Evolutionary conservation across 1,140 invertebrate genomes (phyloP).

Genomic region (Ceratosolen solmsi): DNA sequence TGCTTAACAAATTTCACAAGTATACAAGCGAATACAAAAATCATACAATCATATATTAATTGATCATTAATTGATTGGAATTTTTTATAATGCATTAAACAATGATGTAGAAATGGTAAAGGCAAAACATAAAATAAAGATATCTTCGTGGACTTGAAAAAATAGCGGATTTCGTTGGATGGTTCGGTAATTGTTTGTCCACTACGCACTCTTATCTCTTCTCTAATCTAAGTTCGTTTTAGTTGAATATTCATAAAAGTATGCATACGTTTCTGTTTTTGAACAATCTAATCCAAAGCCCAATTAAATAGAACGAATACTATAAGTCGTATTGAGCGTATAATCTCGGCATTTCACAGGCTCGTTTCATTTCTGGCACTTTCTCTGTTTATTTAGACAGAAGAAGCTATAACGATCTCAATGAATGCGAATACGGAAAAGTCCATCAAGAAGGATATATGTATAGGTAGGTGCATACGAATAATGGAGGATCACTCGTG

Average conservation of each 20-base stretch:
- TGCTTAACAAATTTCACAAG: too few relatives aligned
- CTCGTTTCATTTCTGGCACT: background rate
- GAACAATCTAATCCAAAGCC: background rate
- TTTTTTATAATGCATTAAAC: too few relatives aligned
- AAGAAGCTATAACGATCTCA: background rate
- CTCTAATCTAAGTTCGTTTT: background rate
- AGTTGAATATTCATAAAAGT: background rate
- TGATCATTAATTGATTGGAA: too few relatives aligned
- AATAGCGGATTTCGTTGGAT: too few relatives aligned
- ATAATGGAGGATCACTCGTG: conserved; percentile 49
- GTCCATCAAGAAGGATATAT: conserved; percentile 3
- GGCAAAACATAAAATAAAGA: too few relatives aligned
- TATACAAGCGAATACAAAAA: too few relatives aligned
- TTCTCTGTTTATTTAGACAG: background rate
- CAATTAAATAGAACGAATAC: background rate
- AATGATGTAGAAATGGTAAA: too few relatives aligned
- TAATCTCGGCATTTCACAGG: background rate
- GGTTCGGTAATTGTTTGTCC: too few relatives aligned
- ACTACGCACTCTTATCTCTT: too few relatives aligned
- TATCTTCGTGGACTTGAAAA: too few relatives aligned
- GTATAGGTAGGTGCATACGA: background rate
- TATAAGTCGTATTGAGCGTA: background rate
- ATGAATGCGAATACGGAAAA: background rate
- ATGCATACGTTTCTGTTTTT: background rate
- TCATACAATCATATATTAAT: too few relatives aligned